Evolutionary conservation across 2,888 invertebrate species (phyloP).

Genomic region (Cristatella mucedo): DNA sequence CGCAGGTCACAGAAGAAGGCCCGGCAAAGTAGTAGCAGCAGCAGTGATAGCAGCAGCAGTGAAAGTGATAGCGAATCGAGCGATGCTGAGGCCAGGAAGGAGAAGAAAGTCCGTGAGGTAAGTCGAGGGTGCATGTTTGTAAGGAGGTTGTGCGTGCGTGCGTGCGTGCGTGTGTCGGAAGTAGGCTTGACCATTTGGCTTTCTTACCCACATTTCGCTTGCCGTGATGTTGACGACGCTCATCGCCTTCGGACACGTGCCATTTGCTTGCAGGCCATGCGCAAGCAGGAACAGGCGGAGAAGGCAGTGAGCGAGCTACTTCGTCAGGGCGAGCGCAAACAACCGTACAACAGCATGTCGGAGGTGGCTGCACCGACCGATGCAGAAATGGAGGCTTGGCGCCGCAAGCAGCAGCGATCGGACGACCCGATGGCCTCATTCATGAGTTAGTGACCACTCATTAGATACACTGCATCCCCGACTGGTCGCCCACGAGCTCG

Average conservation of each 20-base stretch:
- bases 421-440: conserved; percentile 63
- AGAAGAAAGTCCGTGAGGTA: conserved; percentile 24
- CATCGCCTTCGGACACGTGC: too few species aligned
- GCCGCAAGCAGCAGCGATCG: conserved; percentile 55
- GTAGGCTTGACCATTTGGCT: too few species aligned
- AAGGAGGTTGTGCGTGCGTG: neutral
- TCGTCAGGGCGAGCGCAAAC: conserved; percentile 67
- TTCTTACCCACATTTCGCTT: too few species aligned
- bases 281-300: conserved; percentile 25
- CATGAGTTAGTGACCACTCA: too few species aligned
- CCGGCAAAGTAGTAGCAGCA: conserved; percentile 15
- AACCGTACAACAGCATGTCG: conserved; percentile 68
- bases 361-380: conserved; percentile 64
- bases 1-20: conserved; percentile 19
- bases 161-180: too few species aligned
- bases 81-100: conserved; percentile 19
- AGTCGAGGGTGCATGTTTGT: neutral
- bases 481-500: too few species aligned
- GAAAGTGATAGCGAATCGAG: conserved; percentile 14
- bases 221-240: neutral
- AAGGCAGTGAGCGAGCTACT: conserved; percentile 49
- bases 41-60: conserved; percentile 16
- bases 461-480: too few species aligned
- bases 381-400: conserved; percentile 82
- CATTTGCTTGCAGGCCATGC: conserved; percentile 24